phyloP scores from a whole-genome alignment of 2,113 vertebrate species.

The Poicephalus gulielmi region DNA sequence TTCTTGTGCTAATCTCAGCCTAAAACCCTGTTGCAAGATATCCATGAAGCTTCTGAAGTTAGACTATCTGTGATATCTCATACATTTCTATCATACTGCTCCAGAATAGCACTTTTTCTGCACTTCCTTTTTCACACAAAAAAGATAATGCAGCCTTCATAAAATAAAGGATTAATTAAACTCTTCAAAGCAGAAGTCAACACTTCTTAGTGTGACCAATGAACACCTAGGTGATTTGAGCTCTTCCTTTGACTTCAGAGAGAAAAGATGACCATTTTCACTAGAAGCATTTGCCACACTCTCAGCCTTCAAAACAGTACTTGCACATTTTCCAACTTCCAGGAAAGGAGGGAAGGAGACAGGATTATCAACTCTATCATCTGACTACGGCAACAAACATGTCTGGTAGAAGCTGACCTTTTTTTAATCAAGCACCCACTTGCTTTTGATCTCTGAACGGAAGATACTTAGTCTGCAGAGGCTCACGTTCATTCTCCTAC shows the following conservation, averaged over 20 bases:
- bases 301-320: background rate
- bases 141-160: background rate
- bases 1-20: background rate
- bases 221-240: background rate
- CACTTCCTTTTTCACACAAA: background rate
- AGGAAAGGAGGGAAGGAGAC: background rate
- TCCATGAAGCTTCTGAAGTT: background rate
- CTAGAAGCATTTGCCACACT: background rate
- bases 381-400: background rate
- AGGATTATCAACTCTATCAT: background rate
- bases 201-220: background rate
- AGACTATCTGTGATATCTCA: background rate
- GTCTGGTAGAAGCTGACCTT: background rate
- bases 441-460: background rate
- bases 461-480: background rate
- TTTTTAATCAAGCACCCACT: background rate
- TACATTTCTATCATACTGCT: background rate
- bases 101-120: background rate
- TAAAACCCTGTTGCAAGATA: background rate
- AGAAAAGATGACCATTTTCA: background rate
- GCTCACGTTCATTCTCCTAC: background rate
- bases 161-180: background rate
- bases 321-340: background rate
- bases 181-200: background rate
- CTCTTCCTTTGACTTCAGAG: background rate